phyloP scores from a whole-genome alignment of 2,113 vertebrate genomes.

The Chaetodon trifascialis region DNA sequence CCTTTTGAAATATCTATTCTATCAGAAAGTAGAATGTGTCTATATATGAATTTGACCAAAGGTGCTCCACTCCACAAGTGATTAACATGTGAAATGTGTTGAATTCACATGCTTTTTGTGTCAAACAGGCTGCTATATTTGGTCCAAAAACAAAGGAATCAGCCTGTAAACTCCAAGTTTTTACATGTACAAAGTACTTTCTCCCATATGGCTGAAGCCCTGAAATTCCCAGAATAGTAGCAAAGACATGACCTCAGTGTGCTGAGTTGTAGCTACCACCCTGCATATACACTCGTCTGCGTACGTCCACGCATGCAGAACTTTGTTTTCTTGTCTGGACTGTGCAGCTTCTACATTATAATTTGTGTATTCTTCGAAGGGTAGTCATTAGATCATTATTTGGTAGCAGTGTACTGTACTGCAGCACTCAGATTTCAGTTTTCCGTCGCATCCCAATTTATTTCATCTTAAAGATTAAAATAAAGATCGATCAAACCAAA shows the following conservation, averaged over 20 bases:
- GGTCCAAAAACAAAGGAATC: too few relatives aligned
- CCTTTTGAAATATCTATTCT: too few relatives aligned
- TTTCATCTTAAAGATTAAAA: constrained; percentile 3
- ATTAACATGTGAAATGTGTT: too few relatives aligned
- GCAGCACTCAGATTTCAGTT: background rate
- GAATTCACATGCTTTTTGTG: too few relatives aligned
- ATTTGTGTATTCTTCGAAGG: background rate
- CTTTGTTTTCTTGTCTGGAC: background rate
- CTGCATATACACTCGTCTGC: background rate
- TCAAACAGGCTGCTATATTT: too few relatives aligned
- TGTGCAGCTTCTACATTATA: background rate
- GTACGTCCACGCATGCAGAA: background rate
- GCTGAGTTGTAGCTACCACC: background rate
- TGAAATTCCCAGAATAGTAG: too few relatives aligned
- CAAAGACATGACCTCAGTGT: background rate
- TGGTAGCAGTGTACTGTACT: background rate
- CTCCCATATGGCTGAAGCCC: background rate
- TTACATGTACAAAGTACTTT: background rate
- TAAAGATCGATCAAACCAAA: background rate
- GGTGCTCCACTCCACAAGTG: too few relatives aligned
- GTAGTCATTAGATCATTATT: background rate
- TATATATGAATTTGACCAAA: too few relatives aligned
- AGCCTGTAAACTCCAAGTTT: too few relatives aligned
- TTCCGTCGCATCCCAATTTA: background rate
- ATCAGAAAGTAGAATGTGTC: too few relatives aligned